A percentile compares a stretch with the other conserved stretches of the same genome.
phyloP scores from a whole-genome alignment of 2,113 vertebrate genomes.

The Lasiurus borealis region DNA sequence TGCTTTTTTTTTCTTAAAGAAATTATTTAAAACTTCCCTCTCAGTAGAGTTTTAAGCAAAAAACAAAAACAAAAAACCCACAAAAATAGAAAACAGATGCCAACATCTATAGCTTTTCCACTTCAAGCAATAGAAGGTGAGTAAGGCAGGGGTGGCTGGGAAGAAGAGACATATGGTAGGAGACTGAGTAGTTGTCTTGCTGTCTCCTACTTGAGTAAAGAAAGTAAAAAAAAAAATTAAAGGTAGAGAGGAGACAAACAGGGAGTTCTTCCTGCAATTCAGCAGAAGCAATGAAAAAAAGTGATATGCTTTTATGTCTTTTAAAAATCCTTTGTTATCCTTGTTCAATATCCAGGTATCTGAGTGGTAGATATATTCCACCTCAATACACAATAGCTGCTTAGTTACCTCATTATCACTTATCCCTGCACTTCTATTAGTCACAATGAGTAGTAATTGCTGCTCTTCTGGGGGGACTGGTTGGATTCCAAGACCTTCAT shows the following conservation, averaged over 20 bases:
- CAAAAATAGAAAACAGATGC: neutral
- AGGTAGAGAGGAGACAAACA: neutral
- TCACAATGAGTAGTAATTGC: neutral
- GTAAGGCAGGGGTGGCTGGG: neutral
- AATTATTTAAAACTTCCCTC: slow-evolving; percentile 34
- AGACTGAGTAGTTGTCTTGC: neutral
- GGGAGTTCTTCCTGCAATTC: neutral
- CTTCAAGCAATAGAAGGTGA: neutral
- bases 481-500: neutral
- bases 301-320: neutral
- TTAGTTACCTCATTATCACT: neutral
- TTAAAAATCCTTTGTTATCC: slow-evolving; percentile 15
- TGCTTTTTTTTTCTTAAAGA: neutral
- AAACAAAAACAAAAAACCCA: neutral
- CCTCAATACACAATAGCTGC: neutral
- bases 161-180: slow-evolving; percentile 20
- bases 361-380: neutral
- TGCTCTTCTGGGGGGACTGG: slow-evolving; percentile 28
- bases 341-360: neutral
- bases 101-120: neutral
- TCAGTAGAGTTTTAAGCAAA: slow-evolving; percentile 30
- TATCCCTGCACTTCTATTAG: neutral
- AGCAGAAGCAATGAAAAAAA: slow-evolving; percentile 31
- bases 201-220: neutral
- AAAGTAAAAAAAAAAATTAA: slow-evolving; percentile 12